Conservation (phyloP, 2,113 vertebrate genomes). For the Hippolais icterina region DNA sequence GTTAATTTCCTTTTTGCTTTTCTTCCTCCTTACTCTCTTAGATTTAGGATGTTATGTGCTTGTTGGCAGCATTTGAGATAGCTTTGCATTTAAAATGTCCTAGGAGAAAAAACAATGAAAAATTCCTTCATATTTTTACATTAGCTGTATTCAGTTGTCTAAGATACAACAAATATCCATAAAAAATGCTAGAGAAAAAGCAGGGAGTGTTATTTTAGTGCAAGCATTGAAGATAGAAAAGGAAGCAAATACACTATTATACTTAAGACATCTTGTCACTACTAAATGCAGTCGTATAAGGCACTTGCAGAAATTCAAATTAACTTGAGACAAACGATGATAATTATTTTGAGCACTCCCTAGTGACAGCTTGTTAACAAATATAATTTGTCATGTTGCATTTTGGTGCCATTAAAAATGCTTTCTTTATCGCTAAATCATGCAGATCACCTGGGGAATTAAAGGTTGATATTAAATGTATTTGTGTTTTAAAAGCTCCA, state of each 20-base stretch:
- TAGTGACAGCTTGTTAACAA: slow-evolving; percentile 38
- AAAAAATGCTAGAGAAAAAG: neutral
- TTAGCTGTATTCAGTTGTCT: neutral
- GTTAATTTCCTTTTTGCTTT: neutral
- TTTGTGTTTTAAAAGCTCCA: neutral
- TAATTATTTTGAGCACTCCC: slow-evolving; percentile 43
- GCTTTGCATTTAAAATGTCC: neutral
- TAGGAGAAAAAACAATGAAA: neutral
- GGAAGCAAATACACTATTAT: slow-evolving; percentile 5
- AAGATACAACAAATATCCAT: neutral
- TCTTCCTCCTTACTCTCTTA: neutral
- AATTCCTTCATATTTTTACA: neutral
- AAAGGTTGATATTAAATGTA: neutral
- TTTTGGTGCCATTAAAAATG: neutral
- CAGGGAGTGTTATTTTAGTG: neutral
- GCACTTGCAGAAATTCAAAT: slow-evolving; percentile 36
- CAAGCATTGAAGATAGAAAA: neutral
- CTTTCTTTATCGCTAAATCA: neutral
- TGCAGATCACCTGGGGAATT: neutral
- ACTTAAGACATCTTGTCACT: slow-evolving; percentile 9
- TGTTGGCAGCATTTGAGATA: neutral
- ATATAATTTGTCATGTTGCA: slow-evolving; percentile 14
- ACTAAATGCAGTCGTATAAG: neutral
- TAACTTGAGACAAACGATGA: slow-evolving; percentile 14
- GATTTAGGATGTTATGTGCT: neutral